Conservation (phyloP, 2,888 invertebrate genomes). For the Elmis aenea region DNA sequence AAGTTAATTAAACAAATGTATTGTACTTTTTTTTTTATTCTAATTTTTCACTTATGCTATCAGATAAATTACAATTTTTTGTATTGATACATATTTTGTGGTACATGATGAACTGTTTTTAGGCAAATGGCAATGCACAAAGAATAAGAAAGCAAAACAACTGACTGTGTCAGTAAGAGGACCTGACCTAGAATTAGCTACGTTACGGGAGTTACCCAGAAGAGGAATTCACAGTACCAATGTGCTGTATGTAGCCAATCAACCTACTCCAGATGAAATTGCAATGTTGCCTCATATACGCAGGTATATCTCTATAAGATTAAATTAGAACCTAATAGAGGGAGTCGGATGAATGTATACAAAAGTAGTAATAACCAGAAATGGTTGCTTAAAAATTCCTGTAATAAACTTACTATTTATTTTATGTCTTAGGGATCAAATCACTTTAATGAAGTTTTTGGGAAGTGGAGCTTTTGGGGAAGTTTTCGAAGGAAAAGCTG, state of each 20-base stretch:
- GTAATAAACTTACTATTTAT: too few species aligned
- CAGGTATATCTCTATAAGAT: conserved; percentile 41
- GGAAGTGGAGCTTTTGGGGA: conserved; percentile 97
- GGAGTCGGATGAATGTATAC: too few species aligned
- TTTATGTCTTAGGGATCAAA: conserved; percentile 57
- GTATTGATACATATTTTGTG: conserved; percentile 1
- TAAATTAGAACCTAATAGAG: background rate
- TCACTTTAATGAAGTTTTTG: conserved; percentile 80
- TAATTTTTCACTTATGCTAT: background rate
- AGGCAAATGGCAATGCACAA: conserved; percentile 45
- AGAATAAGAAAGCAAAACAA: conserved; percentile 64
- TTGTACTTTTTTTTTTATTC: background rate
- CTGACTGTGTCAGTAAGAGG: conserved; percentile 32
- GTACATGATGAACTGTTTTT: conserved; percentile 7
- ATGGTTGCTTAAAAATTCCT: too few species aligned
- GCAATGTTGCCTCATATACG: conserved; percentile 80
- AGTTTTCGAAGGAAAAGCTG: conserved; percentile 88
- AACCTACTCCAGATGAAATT: conserved; percentile 52
- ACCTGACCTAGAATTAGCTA: conserved; percentile 81
- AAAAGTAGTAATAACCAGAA: too few species aligned
- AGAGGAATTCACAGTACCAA: conserved; percentile 74
- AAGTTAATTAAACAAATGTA: too few species aligned
- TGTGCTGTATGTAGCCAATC: conserved; percentile 67
- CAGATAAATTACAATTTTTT: conserved; percentile 3
- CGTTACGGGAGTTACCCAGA: conserved; percentile 74